phyloP scores from a whole-genome alignment of 2,888 invertebrate genomes.

The Micropterix aruncella region DNA sequence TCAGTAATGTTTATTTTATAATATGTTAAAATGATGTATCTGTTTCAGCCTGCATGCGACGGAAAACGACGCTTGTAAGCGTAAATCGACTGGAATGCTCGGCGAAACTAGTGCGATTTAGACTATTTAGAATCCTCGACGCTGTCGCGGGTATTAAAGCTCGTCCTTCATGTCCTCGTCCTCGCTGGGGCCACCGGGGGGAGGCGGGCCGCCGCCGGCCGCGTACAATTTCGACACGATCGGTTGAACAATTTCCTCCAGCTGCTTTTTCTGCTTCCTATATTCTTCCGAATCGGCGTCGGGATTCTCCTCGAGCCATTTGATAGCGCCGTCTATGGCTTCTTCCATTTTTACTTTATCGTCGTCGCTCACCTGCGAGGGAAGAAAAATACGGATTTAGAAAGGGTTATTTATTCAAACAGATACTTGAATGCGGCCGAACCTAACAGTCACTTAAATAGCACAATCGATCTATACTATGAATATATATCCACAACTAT shows the following conservation, averaged over 20 bases:
- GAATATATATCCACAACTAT: too few relatives aligned
- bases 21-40: too few relatives aligned
- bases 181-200: conserved; percentile 50
- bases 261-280: conserved; percentile 88
- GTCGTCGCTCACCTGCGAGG: conserved; percentile 48
- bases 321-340: conserved; percentile 92
- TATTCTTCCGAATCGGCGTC: conserved; percentile 86
- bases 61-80: conserved; percentile 11
- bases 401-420: too few relatives aligned
- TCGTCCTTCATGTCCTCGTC: conserved; percentile 73
- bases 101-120: conserved; percentile 7
- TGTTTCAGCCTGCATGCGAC: conserved; percentile 20
- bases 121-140: conserved; percentile 12
- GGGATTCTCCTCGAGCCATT: conserved; percentile 94
- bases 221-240: conserved; percentile 95
- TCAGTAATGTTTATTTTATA: too few relatives aligned
- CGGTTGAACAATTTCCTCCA: conserved; percentile 92
- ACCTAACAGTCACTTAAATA: too few relatives aligned
- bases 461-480: too few relatives aligned
- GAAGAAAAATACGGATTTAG: conserved; percentile 11
- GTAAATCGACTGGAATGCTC: conserved; percentile 5
- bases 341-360: conserved; percentile 93
- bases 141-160: conserved; percentile 40
- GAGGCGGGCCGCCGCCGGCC: conserved; percentile 66
- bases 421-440: too few relatives aligned